Evolutionary conservation across 2,113 vertebrate species (phyloP), one percentile per base, ranked within the genome.

Genomic region (Siniperca knerii): DNA sequence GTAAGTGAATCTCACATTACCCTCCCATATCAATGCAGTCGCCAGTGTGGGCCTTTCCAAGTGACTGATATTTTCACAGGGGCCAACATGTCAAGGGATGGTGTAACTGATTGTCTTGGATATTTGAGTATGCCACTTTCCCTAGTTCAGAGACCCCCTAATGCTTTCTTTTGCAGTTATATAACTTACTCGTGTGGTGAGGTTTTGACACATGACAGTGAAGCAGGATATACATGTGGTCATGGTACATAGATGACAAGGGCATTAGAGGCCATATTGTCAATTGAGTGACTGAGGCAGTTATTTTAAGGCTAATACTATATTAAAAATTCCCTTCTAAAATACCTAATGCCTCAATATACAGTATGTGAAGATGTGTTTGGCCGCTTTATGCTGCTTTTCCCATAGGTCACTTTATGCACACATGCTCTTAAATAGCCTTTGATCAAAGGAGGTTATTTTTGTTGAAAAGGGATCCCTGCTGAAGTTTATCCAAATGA

Each of bases 61-160:
- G 97, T 96, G 96, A 97, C 96, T 95, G 95, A 95, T 97, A 96
- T 96, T 95, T 97, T 97, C 97, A 91, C 91, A 96, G 95, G 96
- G 97, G 96, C 90, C 95, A 95, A 90, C 94, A 94, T 97, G 97
- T 97, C 97, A 97, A 78, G 91, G 86, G 96, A 97, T 93, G 81
- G 95, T 93, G 92, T 96, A 97, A 98, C 97, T 96, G 96, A 96
- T 96, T 96, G 92, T 94, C 96, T 96, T 95, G 94, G 95, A 96
- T 95, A 96, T 95, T 91, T 91, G 94, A 97, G 92, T 90, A 96
- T 94, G 91, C 84, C 92, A 94, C 93, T 96, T 97, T 96, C 96
- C 92, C 93, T 95, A 88, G 82, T 95, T 97, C 94, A 92, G 61
- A 87, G 88, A 88, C 87, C 85, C 89, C 74, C 77, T 93, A 91